Conservation (phyloP, 2,797 vertebrate species). For the Danio jaintianensis region DNA sequence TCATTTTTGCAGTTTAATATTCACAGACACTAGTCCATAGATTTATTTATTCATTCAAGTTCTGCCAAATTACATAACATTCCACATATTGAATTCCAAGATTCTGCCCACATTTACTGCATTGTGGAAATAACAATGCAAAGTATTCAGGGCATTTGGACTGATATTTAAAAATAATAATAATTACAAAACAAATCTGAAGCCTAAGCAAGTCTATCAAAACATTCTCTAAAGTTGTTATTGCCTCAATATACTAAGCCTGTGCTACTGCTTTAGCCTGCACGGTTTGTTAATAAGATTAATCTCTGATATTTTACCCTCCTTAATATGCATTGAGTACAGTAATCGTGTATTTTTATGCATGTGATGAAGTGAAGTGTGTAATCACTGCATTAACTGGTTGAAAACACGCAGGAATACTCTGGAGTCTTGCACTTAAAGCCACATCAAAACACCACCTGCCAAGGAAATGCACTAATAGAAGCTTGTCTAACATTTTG, state of each 20-base stretch:
- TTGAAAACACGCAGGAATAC: conserved; percentile 30
- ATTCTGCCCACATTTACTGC: too few species aligned
- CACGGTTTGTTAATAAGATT: conserved; percentile 12
- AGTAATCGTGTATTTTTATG: conserved; percentile 35
- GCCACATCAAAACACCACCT: conserved; percentile 35
- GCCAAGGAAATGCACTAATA: not conserved
- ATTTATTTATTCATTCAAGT: too few species aligned
- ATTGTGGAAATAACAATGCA: too few species aligned
- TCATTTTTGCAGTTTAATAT: too few species aligned
- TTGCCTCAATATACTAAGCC: not conserved
- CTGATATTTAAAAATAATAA: too few species aligned
- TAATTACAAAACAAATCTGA: not conserved
- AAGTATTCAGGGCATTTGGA: not conserved
- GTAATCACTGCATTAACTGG: conserved; percentile 26
- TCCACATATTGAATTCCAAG: too few species aligned
- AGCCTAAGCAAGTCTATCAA: not conserved
- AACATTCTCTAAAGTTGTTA: not conserved
- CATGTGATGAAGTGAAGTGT: conserved; percentile 34
- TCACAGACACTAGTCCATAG: too few species aligned
- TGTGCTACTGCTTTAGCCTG: not conserved
- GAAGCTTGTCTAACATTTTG: not conserved
- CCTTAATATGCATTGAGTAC: not conserved
- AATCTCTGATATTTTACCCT: conserved; percentile 13
- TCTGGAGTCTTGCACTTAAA: conserved; percentile 26
- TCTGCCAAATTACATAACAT: too few species aligned